phyloP scores from a whole-genome alignment of 2,888 invertebrate species.

The Eupithecia inturbata region DNA sequence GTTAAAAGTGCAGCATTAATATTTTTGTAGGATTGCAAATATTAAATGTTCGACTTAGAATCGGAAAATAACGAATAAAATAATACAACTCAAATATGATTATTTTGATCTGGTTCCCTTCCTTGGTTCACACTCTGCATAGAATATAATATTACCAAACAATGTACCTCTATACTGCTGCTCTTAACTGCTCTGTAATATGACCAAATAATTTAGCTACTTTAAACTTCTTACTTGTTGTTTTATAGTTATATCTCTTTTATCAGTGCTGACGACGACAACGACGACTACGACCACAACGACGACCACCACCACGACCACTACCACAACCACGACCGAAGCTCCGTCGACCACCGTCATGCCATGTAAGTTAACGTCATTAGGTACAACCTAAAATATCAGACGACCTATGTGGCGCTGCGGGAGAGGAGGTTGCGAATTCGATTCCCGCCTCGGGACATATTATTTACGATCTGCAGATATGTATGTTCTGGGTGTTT shows the following conservation, averaged over 20 bases:
- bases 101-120: too few species aligned
- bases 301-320: constrained; percentile 67
- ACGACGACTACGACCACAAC: constrained; percentile 68
- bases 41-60: too few species aligned
- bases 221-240: background rate
- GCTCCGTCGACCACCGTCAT: constrained; percentile 65
- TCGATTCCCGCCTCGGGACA: background rate
- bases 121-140: too few species aligned
- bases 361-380: constrained; percentile 59
- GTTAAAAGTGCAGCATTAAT: too few species aligned
- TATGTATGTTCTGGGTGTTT: background rate
- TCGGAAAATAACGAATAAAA: too few species aligned
- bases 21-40: too few species aligned
- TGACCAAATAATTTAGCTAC: too few species aligned
- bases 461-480: background rate
- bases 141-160: too few species aligned
- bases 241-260: constrained; percentile 15
- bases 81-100: too few species aligned
- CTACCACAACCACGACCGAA: constrained; percentile 63
- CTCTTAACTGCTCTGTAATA: too few species aligned
- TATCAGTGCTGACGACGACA: constrained; percentile 69
- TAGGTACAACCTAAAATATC: background rate
- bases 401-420: background rate
- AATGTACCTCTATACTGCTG: too few species aligned
- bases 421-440: background rate